Evolutionary conservation across 2,797 vertebrate species (phyloP), one percentile per base, ranked within the genome.

Genomic region (Brotogeris chrysoptera): DNA sequence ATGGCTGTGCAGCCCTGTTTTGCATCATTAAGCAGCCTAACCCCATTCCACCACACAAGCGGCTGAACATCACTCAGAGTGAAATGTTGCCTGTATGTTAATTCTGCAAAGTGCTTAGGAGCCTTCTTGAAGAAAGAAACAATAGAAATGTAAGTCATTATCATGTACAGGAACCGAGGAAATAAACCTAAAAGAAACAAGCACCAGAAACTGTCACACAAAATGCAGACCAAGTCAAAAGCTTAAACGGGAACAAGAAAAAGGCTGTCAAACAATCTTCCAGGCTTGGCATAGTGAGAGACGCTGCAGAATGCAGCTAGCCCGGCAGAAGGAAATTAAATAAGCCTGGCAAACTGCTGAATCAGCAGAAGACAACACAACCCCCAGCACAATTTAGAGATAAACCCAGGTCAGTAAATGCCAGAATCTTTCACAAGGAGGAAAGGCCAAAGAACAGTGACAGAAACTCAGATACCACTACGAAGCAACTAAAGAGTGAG

Each of bases 171-270:
- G 59, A 90, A 69, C 57, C 1, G 15, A 85, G 57, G 78, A 95
- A 95, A 92, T 69, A 93, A 95, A 95, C 83, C 66, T 82, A 76
- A 86, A 61, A 76, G 82, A 93, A 92, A 92, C 57, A 87, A 93
- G 72, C 43, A 47, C 70, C 89, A 96, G 92, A 60, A 96, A 90
- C 65, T 71, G 50, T 70, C 94, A 83, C 85, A 91, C n/a, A 52
- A 95, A 89, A 92, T 55, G 80, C 78, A 96, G 69, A 47, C 64
- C 69, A 60, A 59, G 53, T 70, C 6, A 4, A 92, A 95, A 92
- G 83, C 61, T 92, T 92, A 78, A 91, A 87, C 23, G 43, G 90
- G 71, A 95, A 52, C 72, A 93, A 90, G 90, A 88, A 94, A 94
- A 93, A 36, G 4, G 32, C 82, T 92, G 73, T 96, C 93, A 94